Conservation (phyloP, 2,797 vertebrate species). For the Anomalospiza imberbis region DNA sequence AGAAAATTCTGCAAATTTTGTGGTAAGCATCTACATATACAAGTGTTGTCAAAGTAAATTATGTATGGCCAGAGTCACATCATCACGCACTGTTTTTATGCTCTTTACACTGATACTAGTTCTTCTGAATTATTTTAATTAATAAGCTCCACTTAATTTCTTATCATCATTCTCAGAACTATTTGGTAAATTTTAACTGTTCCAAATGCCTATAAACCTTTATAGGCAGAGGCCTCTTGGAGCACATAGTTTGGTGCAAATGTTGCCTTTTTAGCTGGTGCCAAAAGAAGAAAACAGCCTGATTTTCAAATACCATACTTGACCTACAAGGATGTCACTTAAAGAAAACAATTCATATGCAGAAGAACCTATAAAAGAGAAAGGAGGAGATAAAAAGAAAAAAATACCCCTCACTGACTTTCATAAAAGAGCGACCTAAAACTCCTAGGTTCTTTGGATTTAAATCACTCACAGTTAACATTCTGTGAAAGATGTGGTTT, state of each 20-base stretch:
- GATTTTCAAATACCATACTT: not conserved
- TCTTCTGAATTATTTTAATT: not conserved
- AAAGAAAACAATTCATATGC: not conserved
- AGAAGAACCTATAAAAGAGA: not conserved
- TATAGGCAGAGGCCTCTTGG: not conserved
- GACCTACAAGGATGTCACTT: not conserved
- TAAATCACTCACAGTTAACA: not conserved
- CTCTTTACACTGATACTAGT: not conserved
- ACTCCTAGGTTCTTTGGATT: not conserved
- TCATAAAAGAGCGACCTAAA: not conserved
- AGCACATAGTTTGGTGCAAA: not conserved
- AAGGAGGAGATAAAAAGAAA: not conserved
- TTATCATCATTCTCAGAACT: not conserved
- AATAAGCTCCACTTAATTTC: not conserved
- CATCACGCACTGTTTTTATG: not conserved
- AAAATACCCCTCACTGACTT: not conserved
- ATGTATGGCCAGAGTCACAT: not conserved
- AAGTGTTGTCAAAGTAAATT: not conserved
- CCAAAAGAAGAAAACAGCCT: not conserved
- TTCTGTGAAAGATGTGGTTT: not conserved
- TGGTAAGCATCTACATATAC: not conserved
- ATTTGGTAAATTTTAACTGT: not conserved
- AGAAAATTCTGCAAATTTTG: not conserved
- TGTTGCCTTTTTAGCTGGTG: not conserved
- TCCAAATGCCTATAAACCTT: not conserved